Conservation (phyloP, 2,113 vertebrate genomes). For the Amphiprion percula region DNA sequence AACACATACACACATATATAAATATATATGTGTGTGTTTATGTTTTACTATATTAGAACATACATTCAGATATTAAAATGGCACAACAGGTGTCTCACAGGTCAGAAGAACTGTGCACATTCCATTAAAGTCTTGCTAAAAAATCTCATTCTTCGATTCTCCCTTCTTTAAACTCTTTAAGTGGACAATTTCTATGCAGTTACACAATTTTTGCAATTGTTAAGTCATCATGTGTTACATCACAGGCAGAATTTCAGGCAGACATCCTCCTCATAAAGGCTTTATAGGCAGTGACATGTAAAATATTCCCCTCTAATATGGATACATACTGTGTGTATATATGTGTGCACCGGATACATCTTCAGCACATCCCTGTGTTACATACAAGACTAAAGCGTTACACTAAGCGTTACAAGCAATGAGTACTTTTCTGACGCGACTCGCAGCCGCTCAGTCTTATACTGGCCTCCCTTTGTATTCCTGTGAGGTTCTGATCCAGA, state of each 20-base stretch:
- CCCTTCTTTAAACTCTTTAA: too few species aligned
- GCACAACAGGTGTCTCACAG: slow-evolving; percentile 11
- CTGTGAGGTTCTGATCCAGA: slow-evolving; percentile 21
- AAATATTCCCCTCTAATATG: slow-evolving; percentile 15
- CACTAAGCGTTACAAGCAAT: slow-evolving; percentile 56
- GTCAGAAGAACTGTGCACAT: too few species aligned
- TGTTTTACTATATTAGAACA: too few species aligned
- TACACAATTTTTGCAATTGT: too few species aligned
- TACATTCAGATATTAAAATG: slow-evolving; percentile 24
- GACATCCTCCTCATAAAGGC: background rate
- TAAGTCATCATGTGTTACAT: too few species aligned
- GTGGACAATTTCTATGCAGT: too few species aligned
- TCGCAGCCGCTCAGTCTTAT: slow-evolving; percentile 4
- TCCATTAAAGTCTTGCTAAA: too few species aligned
- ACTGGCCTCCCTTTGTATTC: slow-evolving; percentile 60
- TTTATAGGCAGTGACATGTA: too few species aligned
- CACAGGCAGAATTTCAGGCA: background rate
- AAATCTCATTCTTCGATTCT: too few species aligned
- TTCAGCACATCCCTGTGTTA: slow-evolving; percentile 24
- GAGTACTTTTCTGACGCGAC: slow-evolving; percentile 6
- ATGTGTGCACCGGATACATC: slow-evolving; percentile 3
- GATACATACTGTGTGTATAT: background rate
- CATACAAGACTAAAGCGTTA: slow-evolving; percentile 54
- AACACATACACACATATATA: too few species aligned
- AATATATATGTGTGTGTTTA: too few species aligned